Percentiles rank a stretch among this genome's conserved stretches.
Evolutionary conservation across 2,888 invertebrate genomes (phyloP).

Genomic region (Aphidoletes aphidimyza): DNA sequence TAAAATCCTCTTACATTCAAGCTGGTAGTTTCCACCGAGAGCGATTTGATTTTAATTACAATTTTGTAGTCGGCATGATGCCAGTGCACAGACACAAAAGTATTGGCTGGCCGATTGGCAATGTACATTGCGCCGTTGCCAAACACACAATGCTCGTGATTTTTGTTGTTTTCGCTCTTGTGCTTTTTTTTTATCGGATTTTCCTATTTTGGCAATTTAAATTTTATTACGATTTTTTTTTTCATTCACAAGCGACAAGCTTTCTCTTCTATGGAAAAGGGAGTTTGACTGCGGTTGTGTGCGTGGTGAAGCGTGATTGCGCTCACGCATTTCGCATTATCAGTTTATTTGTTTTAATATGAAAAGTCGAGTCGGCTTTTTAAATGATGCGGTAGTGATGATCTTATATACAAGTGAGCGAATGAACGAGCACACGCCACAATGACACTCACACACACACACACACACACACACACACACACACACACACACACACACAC

Average conservation of each 20-base stretch:
- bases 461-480: no score
- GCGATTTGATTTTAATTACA: conserved; percentile 13
- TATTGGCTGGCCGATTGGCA: not conserved
- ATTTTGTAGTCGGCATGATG: conserved; percentile 22
- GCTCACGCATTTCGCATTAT: no score
- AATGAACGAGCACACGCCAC: no score
- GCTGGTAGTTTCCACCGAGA: no score
- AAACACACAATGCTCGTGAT: conserved; percentile 4
- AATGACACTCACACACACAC: no score
- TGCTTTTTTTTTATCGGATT: conserved; percentile 20
- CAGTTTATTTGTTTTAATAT: not conserved
- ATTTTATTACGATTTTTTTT: not conserved
- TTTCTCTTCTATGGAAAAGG: no score
- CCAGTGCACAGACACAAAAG: not conserved
- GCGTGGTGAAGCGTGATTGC: not conserved
- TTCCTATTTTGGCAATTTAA: conserved; percentile 39
- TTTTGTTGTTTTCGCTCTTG: conserved; percentile 6
- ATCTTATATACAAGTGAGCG: not conserved
- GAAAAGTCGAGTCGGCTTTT: not conserved
- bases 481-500: no score
- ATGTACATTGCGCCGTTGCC: not conserved
- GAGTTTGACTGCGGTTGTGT: no score
- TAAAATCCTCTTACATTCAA: no score
- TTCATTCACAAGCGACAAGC: not conserved
- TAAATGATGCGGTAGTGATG: not conserved